A percentile compares a stretch with the other conserved stretches of the same genome.
Conservation (phyloP, 1,140 invertebrate genomes). For the Temnothorax longispinosus region DNA sequence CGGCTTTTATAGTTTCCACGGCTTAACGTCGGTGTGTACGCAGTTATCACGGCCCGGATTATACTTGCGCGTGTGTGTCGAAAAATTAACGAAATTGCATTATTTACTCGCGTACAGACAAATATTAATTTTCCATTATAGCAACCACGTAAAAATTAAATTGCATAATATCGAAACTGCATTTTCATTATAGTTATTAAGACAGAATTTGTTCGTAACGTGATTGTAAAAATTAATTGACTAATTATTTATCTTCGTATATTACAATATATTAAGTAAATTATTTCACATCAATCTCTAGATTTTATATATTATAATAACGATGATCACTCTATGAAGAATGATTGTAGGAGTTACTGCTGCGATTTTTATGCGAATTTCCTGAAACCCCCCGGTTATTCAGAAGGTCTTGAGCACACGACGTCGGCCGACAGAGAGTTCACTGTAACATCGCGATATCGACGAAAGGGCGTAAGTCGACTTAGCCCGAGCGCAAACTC, state of each 20-base stretch:
- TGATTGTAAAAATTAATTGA: neutral
- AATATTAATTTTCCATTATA: conserved; percentile 49
- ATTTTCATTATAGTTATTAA: neutral
- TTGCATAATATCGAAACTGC: neutral
- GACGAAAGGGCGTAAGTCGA: conserved; percentile 59
- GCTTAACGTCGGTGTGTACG: conserved; percentile 45
- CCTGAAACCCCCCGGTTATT: neutral
- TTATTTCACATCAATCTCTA: neutral
- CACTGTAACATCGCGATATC: conserved; percentile 60
- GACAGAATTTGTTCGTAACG: neutral
- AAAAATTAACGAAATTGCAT: conserved; percentile 55
- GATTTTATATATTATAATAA: neutral
- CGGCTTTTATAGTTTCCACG: conserved; percentile 66
- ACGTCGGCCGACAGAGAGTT: conserved; percentile 37
- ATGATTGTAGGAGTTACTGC: too few relatives aligned
- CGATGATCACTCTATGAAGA: neutral
- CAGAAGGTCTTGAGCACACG: neutral
- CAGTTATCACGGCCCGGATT: conserved; percentile 51
- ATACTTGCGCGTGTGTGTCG: conserved; percentile 35
- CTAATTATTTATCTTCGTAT: neutral
- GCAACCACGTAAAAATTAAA: neutral
- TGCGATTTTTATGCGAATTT: neutral
- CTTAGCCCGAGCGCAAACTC: conserved; percentile 56
- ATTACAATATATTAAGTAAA: neutral
- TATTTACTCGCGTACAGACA: conserved; percentile 42